phyloP scores from a whole-genome alignment of 2,113 vertebrate species.

The Otolemur garnettii region DNA sequence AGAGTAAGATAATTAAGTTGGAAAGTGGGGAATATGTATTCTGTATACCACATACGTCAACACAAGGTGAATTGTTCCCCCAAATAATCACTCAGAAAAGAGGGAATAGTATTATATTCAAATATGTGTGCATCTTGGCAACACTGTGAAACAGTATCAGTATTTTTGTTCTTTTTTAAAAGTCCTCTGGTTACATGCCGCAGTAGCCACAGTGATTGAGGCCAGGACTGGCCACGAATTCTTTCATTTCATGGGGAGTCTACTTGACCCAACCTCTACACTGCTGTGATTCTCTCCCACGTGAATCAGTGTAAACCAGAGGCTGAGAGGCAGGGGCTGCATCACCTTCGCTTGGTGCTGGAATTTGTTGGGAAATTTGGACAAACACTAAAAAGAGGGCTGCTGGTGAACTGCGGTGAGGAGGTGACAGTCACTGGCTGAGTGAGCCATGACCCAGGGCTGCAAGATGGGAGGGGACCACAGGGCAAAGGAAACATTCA shows the following conservation, averaged over 20 bases:
- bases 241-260: background rate
- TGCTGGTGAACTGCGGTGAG: background rate
- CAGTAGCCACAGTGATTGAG: background rate
- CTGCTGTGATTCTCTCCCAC: background rate
- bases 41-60: background rate
- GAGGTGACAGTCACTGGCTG: background rate
- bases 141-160: background rate
- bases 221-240: background rate
- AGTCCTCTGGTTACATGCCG: background rate
- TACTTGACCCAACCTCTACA: background rate
- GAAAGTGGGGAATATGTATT: background rate
- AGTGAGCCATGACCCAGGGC: background rate
- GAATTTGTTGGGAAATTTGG: constrained; percentile 9
- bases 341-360: background rate
- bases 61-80: background rate
- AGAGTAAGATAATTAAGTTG: background rate
- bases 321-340: background rate
- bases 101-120: background rate
- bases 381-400: background rate
- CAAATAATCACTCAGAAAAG: background rate
- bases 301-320: background rate
- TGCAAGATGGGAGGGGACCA: background rate
- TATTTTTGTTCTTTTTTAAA: background rate
- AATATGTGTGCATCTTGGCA: background rate
- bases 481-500: constrained; percentile 38